These are phyloP conservation scores for Polymixis flavicincta DNA, from an alignment of 2,888 invertebrate genomes.

Conservation along the genomic window DNA sequence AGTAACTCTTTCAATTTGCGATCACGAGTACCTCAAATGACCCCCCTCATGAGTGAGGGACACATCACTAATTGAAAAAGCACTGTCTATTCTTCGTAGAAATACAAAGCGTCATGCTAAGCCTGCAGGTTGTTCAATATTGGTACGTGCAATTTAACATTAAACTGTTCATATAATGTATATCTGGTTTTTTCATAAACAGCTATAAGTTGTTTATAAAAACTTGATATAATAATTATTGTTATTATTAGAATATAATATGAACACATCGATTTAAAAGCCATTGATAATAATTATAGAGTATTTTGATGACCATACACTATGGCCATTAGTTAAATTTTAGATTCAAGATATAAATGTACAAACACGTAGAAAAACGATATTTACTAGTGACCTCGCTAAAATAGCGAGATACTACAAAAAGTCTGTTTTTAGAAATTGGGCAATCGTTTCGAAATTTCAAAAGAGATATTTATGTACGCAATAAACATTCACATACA, in stretches of 20 bases:
- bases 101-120: too few relatives aligned
- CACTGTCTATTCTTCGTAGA: too few relatives aligned
- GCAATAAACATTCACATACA: slow-evolving; percentile 51
- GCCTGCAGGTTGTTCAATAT: background rate
- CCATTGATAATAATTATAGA: slow-evolving; percentile 1
- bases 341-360: slow-evolving; percentile 32
- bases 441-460: background rate
- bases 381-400: background rate
- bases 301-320: slow-evolving; percentile 2
- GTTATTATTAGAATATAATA: slow-evolving; percentile 9
- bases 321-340: slow-evolving; percentile 11
- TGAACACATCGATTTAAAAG: slow-evolving; percentile 40
- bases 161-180: background rate
- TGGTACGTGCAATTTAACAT: background rate
- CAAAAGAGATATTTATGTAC: slow-evolving; percentile 50
- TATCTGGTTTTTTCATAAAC: background rate
- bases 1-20: too few relatives aligned
- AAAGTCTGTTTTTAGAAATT: slow-evolving; percentile 5
- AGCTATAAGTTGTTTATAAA: background rate
- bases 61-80: too few relatives aligned
- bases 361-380: slow-evolving; percentile 10
- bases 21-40: too few relatives aligned
- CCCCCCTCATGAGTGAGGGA: too few relatives aligned
- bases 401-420: background rate
- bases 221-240: slow-evolving; percentile 3